These are phyloP conservation scores for Eurois occulta DNA, from an alignment of 2,888 invertebrate genomes.

Conservation along the genomic window DNA sequence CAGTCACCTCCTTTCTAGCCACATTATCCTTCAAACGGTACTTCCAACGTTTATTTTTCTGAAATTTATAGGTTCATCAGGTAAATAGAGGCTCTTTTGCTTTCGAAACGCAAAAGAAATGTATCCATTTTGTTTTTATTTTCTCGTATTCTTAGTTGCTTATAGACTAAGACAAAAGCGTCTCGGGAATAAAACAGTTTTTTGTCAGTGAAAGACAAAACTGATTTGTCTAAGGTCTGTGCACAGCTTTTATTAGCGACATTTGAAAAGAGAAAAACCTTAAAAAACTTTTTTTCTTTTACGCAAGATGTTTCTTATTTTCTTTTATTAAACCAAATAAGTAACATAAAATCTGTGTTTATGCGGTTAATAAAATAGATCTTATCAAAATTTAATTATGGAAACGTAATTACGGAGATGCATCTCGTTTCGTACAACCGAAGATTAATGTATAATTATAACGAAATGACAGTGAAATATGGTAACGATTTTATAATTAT, in stretches of 20 bases:
- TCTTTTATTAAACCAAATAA: not conserved
- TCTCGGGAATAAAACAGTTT: not conserved
- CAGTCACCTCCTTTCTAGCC: not conserved
- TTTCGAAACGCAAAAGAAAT: not conserved
- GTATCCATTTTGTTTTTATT: not conserved
- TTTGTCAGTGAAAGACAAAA: not conserved
- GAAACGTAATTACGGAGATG: constrained; percentile 16
- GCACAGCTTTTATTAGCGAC: not conserved
- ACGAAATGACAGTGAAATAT: constrained; percentile 38
- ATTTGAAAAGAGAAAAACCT: not conserved
- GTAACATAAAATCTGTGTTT: not conserved
- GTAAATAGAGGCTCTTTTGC: not conserved
- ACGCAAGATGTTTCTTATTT: not conserved
- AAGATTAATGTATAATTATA: constrained; percentile 40
- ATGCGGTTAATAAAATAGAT: not conserved
- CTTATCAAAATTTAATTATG: not conserved
- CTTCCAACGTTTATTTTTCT: not conserved
- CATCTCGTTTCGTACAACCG: not conserved
- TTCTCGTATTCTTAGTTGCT: not conserved
- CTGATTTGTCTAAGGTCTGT: not conserved
- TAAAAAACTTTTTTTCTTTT: not conserved
- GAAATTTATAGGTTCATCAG: not conserved
- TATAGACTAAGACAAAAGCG: not conserved
- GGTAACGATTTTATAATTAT: constrained; percentile 26
- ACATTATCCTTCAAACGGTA: not conserved